A percentile compares a stretch with the other conserved stretches of the same genome.
phyloP scores from a whole-genome alignment of 2,797 vertebrate species.

The Chelidonichthys spinosus region DNA sequence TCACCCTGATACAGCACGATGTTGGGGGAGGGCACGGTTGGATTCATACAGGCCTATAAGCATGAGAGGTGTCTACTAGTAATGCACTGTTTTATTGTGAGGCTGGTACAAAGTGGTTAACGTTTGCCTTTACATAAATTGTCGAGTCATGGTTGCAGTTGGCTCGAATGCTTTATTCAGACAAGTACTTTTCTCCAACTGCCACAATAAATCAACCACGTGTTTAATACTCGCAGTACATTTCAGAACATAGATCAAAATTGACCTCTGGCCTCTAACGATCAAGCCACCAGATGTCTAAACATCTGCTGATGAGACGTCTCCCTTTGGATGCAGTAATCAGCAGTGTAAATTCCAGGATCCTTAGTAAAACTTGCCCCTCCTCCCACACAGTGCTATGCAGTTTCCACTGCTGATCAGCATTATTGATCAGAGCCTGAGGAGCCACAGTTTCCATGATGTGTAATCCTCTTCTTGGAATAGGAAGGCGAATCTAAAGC shows the following conservation, averaged over 20 bases:
- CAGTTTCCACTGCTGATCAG: slow-evolving; percentile 57
- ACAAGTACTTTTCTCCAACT: not conserved
- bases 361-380: slow-evolving; percentile 16
- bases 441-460: slow-evolving; percentile 38
- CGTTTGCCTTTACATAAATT: slow-evolving; percentile 12
- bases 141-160: slow-evolving; percentile 18
- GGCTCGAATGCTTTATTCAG: not conserved
- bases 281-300: slow-evolving; percentile 56
- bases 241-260: slow-evolving; percentile 18
- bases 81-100: slow-evolving; percentile 21
- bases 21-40: slow-evolving; percentile 4
- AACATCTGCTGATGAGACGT: slow-evolving; percentile 55
- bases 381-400: slow-evolving; percentile 36
- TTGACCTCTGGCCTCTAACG: slow-evolving; percentile 25
- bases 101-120: slow-evolving; percentile 3
- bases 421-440: slow-evolving; percentile 71
- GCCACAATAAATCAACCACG: slow-evolving; percentile 9
- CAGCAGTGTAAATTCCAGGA: slow-evolving; percentile 40
- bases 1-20: slow-evolving; percentile 11
- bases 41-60: slow-evolving; percentile 10
- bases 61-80: slow-evolving; percentile 7
- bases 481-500: not conserved
- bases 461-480: slow-evolving; percentile 22
- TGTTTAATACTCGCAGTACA: slow-evolving; percentile 11
- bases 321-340: slow-evolving; percentile 45